These are phyloP conservation scores for Papilio protenor DNA, from an alignment of 2,888 invertebrate species.

Conservation along the genomic window DNA sequence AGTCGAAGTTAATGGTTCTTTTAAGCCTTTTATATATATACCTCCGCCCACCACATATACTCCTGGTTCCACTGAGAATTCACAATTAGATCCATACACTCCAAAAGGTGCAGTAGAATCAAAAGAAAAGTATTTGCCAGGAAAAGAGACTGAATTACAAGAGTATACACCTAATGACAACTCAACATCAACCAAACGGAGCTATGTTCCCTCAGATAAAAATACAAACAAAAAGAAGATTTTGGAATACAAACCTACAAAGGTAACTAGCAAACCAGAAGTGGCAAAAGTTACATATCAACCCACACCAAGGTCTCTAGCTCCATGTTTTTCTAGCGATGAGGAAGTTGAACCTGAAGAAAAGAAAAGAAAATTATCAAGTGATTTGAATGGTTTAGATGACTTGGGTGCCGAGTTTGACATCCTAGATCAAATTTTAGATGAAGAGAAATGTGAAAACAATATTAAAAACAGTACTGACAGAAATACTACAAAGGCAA, in stretches of 20 bases:
- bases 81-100: constrained; percentile 70
- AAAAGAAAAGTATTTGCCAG: constrained; percentile 74
- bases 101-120: constrained; percentile 72
- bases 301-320: constrained; percentile 76
- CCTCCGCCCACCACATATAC: constrained; percentile 71
- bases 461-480: constrained; percentile 46
- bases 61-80: constrained; percentile 69
- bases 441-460: constrained; percentile 70
- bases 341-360: constrained; percentile 75
- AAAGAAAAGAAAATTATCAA: constrained; percentile 72
- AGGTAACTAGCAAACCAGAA: constrained; percentile 65
- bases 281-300: constrained; percentile 69
- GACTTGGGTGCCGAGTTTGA: constrained; percentile 81
- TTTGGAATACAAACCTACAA: constrained; percentile 76
- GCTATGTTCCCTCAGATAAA: constrained; percentile 79
- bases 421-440: constrained; percentile 79
- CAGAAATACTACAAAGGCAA: constrained; percentile 47
- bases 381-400: constrained; percentile 76
- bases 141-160: constrained; percentile 67
- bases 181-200: constrained; percentile 60
- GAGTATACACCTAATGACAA: constrained; percentile 71
- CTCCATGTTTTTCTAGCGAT: constrained; percentile 81
- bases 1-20: constrained; percentile 67
- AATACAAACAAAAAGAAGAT: constrained; percentile 70
- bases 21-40: constrained; percentile 74